Percentiles rank a stretch among this genome's conserved stretches.
Evolutionary conservation across 2,888 invertebrate species (phyloP).

Genomic region (Pinctada fucata): DNA sequence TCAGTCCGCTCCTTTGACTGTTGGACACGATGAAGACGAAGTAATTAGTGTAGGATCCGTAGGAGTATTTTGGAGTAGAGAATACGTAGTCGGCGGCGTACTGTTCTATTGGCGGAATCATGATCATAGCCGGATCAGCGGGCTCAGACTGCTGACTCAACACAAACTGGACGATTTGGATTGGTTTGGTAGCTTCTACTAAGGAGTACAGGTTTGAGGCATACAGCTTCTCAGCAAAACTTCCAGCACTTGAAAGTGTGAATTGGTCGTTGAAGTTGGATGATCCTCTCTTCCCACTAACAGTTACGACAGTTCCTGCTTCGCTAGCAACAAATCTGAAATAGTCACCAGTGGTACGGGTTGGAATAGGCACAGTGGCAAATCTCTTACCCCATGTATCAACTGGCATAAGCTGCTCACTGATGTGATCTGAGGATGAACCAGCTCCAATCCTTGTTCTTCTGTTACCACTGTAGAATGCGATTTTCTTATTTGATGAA

Average conservation of each 20-base stretch:
- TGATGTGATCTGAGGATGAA: conserved; percentile 51
- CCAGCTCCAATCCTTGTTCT: conserved; percentile 51
- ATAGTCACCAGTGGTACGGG: conserved; percentile 61
- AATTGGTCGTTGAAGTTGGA: conserved; percentile 35
- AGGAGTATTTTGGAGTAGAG: conserved; percentile 54
- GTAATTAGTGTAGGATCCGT: conserved; percentile 49
- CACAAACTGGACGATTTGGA: conserved; percentile 56
- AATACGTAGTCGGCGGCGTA: conserved; percentile 46
- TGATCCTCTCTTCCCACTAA: conserved; percentile 27
- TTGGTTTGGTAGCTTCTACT: conserved; percentile 48
- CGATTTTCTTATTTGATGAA: conserved; percentile 53
- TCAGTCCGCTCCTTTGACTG: conserved; percentile 43
- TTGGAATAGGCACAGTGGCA: conserved; percentile 61
- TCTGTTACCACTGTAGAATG: conserved; percentile 63
- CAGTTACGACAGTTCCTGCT: conserved; percentile 43
- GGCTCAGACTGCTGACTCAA: conserved; percentile 57
- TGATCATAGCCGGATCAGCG: conserved; percentile 63
- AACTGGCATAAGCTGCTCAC: conserved; percentile 62
- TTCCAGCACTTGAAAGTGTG: conserved; percentile 30
- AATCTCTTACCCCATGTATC: conserved; percentile 67
- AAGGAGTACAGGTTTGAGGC: conserved; percentile 40
- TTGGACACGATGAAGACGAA: conserved; percentile 53
- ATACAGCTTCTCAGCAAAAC: conserved; percentile 32
- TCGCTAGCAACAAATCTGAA: conserved; percentile 56
- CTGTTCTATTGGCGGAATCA: conserved; percentile 62